Conservation (phyloP, 1,140 invertebrate genomes). For the Carposina sasakii region DNA sequence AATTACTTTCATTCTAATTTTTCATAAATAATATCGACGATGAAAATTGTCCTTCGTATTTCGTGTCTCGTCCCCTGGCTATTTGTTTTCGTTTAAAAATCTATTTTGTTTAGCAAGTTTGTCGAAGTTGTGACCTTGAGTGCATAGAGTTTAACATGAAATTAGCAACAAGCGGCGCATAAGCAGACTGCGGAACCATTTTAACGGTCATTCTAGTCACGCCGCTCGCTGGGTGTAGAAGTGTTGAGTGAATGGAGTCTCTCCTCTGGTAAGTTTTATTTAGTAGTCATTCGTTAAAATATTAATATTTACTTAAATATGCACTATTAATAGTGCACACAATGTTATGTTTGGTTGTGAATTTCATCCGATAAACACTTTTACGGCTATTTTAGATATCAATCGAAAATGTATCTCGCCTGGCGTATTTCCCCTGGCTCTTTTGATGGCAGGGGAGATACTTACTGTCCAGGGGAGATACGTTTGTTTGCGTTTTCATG, state of each 20-base stretch:
- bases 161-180: constrained; percentile 16
- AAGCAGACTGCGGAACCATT: constrained; percentile 13
- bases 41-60: constrained; percentile 20
- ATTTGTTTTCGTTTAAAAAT: constrained; percentile 22
- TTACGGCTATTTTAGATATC: constrained; percentile 17
- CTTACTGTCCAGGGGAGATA: constrained; percentile 17
- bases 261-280: constrained; percentile 19
- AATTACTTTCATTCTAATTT: constrained; percentile 19
- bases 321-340: constrained; percentile 15
- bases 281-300: constrained; percentile 15
- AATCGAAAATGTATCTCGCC: constrained; percentile 14
- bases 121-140: constrained; percentile 12
- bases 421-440: too few species aligned
- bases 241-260: constrained; percentile 17
- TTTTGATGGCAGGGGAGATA: constrained; percentile 16
- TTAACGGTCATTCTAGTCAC: constrained; percentile 14
- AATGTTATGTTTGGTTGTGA: constrained; percentile 13
- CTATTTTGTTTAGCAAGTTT: constrained; percentile 13
- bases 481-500: constrained; percentile 13
- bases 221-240: constrained; percentile 18
- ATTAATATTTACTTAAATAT: constrained; percentile 18
- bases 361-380: constrained; percentile 15
- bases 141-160: constrained; percentile 17
- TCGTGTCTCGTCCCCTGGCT: constrained; percentile 22
- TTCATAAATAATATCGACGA: constrained; percentile 19